Base-by-base conservation (phyloP, 2,113 vertebrate species). In the Macquaria ambigua region DNA sequence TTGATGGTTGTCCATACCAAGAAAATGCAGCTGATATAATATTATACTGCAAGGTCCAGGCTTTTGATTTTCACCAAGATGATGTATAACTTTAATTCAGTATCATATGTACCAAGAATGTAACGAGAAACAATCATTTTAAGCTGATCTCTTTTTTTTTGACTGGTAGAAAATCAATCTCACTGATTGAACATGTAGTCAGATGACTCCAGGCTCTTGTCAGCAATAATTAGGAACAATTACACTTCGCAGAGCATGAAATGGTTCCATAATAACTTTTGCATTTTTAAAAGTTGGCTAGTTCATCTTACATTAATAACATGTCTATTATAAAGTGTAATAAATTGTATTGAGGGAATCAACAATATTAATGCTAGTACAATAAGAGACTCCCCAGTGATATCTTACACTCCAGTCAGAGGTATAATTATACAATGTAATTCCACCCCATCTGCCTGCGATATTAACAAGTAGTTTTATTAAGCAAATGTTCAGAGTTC, bases 401-500 rank as follows among this genome's bases (percentile, higher is more conserved):
- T 63, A 63, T 14, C 18, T 6, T 25, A 28, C 62, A 43, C 74
- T 81, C 53, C 21, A 55, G 43, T 64, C 12, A 48, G 68, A 68
- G 52, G 52, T 55, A 66, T 75, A 50, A 86, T 80, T 62, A 58
- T 10, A 61, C 10, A 64, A 37, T 62, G 74, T 14, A 6, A 71
- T 78, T 55, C 34, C 23, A 50, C 7, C 31, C 7, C 16, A 61
- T 74, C 41, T 74, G 48, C 31, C n/a, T 62, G 37, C 37, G 50
- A 25, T 64, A 84, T 78, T 28, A 80, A 81, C 59, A 79, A 56
- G 56, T 56, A 21, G 2, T 79, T 93, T 87, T 86, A 82, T 81
- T 66, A 80, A 72, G 61, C 28, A 75, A 77, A 87, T 72, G 52
- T 74, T 84, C 70, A 50, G 74, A 79, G 53, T 50, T 79, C 18